Percentiles rank a stretch among this genome's conserved stretches.
Conservation (phyloP, 2,797 vertebrate genomes). For the Alca torda region DNA sequence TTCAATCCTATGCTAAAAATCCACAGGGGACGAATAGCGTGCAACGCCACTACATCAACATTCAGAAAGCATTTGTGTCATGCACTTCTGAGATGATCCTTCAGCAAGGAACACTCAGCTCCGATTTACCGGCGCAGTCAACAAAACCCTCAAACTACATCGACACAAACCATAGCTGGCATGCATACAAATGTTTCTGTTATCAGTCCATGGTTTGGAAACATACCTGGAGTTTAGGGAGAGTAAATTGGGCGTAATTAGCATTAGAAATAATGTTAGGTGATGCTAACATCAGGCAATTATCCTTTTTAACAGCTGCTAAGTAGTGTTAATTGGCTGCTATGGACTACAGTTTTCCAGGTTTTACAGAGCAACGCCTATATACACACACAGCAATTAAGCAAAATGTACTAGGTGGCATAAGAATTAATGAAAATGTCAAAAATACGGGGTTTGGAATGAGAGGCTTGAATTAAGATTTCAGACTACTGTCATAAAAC, state of each 20-base stretch:
- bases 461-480: background rate
- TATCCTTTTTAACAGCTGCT: slow-evolving; percentile 56
- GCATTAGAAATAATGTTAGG: slow-evolving; percentile 6
- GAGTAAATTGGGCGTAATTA: slow-evolving; percentile 40
- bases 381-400: background rate
- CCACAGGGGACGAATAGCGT: rapidly evolving
- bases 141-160: background rate
- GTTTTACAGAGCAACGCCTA: background rate
- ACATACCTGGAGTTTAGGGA: slow-evolving; percentile 9
- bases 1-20: background rate
- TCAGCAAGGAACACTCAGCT: background rate
- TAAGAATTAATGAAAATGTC: background rate
- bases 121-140: background rate
- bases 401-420: background rate
- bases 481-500: background rate
- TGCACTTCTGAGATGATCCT: background rate
- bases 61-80: background rate
- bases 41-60: background rate
- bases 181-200: background rate
- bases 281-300: slow-evolving; percentile 49
- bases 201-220: background rate
- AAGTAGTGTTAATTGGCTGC: slow-evolving; percentile 62
- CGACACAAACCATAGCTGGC: background rate
- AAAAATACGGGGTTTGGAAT: rapidly evolving
- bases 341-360: background rate